A percentile compares a stretch with the other conserved stretches of the same genome.
phyloP scores from a whole-genome alignment of 2,888 invertebrate species.

The Nomada ruficornis region DNA sequence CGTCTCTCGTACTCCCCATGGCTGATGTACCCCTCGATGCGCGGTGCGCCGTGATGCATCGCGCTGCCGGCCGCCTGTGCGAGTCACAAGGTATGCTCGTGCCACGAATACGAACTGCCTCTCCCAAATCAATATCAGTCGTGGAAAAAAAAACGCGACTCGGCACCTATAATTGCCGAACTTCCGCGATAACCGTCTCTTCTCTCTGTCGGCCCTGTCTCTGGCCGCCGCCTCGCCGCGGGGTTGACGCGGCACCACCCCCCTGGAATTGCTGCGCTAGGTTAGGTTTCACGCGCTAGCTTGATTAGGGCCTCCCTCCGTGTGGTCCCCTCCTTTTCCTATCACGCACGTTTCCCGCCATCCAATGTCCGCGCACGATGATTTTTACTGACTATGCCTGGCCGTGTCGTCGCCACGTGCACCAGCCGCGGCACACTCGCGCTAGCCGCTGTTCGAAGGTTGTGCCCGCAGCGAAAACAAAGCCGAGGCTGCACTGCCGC shows the following conservation, averaged over 20 bases:
- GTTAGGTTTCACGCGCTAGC: slow-evolving; percentile 71
- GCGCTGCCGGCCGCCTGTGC: slow-evolving; percentile 76
- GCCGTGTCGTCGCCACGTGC: slow-evolving; percentile 58
- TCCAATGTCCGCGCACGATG: slow-evolving; percentile 73
- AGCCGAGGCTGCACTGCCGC: slow-evolving; percentile 17
- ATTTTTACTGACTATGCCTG: slow-evolving; percentile 73
- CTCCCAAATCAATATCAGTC: slow-evolving; percentile 84
- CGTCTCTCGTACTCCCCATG: slow-evolving; percentile 51
- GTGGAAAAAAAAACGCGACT: slow-evolving; percentile 81
- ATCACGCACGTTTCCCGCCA: slow-evolving; percentile 74
- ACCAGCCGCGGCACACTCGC: slow-evolving; percentile 53
- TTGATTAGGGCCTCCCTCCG: slow-evolving; percentile 74
- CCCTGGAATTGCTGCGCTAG: slow-evolving; percentile 46
- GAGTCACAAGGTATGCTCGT: slow-evolving; percentile 82
- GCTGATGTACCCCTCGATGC: slow-evolving; percentile 82
- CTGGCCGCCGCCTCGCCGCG: slow-evolving; percentile 45
- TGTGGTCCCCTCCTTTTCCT: slow-evolving; percentile 39
- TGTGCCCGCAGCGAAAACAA: slow-evolving; percentile 67
- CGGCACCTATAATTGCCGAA: slow-evolving; percentile 74
- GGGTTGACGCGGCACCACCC: slow-evolving; percentile 30
- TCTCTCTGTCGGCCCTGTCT: slow-evolving; percentile 60
- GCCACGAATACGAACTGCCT: slow-evolving; percentile 82
- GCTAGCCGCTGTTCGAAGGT: slow-evolving; percentile 67
- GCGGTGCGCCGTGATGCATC: slow-evolving; percentile 82
- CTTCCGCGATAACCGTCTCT: slow-evolving; percentile 75